Evolutionary conservation across 1,140 invertebrate genomes (phyloP).

Genomic region (Nasonia giraulti): DNA sequence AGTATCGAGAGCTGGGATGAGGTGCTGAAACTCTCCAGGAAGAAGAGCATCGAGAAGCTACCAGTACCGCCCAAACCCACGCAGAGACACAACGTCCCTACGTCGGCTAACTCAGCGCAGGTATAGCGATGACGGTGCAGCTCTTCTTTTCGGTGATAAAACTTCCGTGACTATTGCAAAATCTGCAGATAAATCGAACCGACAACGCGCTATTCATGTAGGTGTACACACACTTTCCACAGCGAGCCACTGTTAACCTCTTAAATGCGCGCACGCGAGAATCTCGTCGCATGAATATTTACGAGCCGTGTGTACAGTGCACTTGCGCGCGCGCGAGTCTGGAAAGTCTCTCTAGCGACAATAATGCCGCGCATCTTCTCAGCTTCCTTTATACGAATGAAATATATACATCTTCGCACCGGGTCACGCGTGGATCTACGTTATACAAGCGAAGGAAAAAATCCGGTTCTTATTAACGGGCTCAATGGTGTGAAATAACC

Average conservation of each 20-base stretch:
- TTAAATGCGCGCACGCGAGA: neutral
- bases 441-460: neutral
- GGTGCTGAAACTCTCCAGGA: neutral
- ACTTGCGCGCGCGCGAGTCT: neutral
- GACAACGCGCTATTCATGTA: neutral
- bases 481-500: constrained; percentile 46
- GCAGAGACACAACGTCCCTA: constrained; percentile 13
- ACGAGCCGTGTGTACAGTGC: neutral
- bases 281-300: constrained; percentile 28
- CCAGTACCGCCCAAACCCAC: neutral
- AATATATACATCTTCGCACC: neutral
- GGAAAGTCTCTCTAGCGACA: neutral
- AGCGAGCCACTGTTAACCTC: neutral
- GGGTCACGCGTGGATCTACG: neutral
- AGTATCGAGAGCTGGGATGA: constrained; percentile 63
- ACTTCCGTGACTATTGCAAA: too few relatives aligned
- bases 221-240: constrained; percentile 2
- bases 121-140: constrained; percentile 4
- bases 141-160: neutral
- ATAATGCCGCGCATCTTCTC: neutral
- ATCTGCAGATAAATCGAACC: neutral
- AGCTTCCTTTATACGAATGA: neutral
- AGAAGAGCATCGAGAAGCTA: neutral
- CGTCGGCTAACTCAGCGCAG: neutral
- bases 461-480: constrained; percentile 18